These are phyloP conservation scores for Pangasius macronema DNA, from an alignment of 2,797 vertebrate species.

Conservation along the genomic window DNA sequence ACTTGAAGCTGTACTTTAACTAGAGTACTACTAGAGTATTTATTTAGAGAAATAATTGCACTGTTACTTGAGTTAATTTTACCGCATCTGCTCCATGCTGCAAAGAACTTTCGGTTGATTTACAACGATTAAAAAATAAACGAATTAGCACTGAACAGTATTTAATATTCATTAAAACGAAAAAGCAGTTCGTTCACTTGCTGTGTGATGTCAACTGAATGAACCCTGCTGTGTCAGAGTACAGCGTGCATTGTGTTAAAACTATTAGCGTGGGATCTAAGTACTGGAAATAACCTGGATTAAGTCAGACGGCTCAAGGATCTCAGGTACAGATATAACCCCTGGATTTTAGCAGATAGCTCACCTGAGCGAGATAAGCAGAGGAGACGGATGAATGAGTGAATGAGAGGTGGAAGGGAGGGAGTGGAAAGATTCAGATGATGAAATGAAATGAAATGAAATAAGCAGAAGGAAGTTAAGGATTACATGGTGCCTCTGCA, in stretches of 20 bases:
- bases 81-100: not conserved
- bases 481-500: conserved; percentile 28
- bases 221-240: conserved; percentile 57
- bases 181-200: not conserved
- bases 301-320: conserved; percentile 47
- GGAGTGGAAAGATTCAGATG: conserved; percentile 24
- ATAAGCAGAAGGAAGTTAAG: conserved; percentile 6
- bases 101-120: not conserved
- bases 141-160: too few species aligned
- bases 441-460: not conserved
- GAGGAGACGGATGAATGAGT: not conserved
- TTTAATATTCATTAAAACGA: not conserved
- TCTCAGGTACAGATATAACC: not conserved
- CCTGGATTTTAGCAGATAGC: not conserved
- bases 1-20: not conserved
- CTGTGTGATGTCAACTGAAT: conserved; percentile 18
- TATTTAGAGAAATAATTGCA: not conserved
- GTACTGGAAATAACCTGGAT: conserved; percentile 61
- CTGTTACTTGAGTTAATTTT: not conserved
- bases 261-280: conserved; percentile 60
- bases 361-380: not conserved
- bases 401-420: not conserved
- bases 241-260: conserved; percentile 58
- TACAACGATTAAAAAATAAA: not conserved
- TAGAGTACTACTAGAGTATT: too few species aligned